Percentiles rank a stretch among this genome's conserved stretches.
Conservation (phyloP, 2,888 invertebrate genomes). For the Salpingus planirostris region DNA sequence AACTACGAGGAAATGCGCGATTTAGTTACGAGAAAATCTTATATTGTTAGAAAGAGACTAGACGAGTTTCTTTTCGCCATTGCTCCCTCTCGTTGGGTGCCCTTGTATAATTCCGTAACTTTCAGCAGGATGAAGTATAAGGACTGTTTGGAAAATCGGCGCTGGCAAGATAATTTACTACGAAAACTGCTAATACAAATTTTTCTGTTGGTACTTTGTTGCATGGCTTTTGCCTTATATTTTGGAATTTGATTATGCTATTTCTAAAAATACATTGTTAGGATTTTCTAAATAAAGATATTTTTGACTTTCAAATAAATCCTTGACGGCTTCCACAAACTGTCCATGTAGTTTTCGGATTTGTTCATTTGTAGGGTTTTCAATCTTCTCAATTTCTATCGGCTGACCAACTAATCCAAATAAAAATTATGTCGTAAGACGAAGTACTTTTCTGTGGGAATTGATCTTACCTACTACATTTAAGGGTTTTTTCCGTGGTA, state of each 20-base stretch:
- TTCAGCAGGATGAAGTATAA: constrained; percentile 82
- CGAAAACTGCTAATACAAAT: too few species aligned
- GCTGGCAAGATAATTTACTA: constrained; percentile 90
- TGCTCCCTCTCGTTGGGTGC: constrained; percentile 77
- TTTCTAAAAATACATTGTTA: constrained; percentile 37
- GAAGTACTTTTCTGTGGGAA: too few species aligned
- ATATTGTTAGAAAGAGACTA: constrained; percentile 68
- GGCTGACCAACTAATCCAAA: constrained; percentile 80
- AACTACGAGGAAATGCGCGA: constrained; percentile 96
- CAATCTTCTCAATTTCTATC: constrained; percentile 61
- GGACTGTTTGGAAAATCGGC: constrained; percentile 69
- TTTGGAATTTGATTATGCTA: too few species aligned
- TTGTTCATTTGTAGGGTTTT: constrained; percentile 64
- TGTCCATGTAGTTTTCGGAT: constrained; percentile 66
- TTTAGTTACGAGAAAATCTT: constrained; percentile 76
- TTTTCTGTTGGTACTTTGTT: too few species aligned
- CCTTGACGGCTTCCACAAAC: constrained; percentile 59
- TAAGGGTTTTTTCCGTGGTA: too few species aligned
- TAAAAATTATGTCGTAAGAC: constrained; percentile 3
- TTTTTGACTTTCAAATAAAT: constrained; percentile 81
- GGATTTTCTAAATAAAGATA: constrained; percentile 59
- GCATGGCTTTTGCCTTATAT: too few species aligned
- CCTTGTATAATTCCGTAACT: constrained; percentile 88
- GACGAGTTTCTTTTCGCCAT: constrained; percentile 70
- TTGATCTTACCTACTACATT: constrained; percentile 77